These are phyloP conservation scores for Octopus bimaculoides DNA, from an alignment of 1,140 invertebrate genomes.

Conservation along the genomic window DNA sequence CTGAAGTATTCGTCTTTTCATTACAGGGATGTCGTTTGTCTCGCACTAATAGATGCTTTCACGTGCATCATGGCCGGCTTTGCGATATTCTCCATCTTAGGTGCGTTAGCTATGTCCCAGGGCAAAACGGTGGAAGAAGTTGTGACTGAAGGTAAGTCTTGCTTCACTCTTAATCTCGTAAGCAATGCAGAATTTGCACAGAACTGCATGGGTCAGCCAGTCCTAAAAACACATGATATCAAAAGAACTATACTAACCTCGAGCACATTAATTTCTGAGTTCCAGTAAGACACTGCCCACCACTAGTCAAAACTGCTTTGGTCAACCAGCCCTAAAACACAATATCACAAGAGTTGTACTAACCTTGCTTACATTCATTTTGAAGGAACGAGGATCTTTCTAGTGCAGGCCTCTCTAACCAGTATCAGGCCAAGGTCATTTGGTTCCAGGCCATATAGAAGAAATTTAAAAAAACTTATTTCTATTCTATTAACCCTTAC, in stretches of 20 bases:
- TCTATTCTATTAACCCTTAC: too few species aligned
- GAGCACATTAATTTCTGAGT: background rate
- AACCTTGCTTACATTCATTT: too few species aligned
- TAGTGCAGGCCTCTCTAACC: too few species aligned
- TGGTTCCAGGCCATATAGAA: too few species aligned
- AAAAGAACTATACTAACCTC: background rate
- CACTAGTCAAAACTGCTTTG: too few species aligned
- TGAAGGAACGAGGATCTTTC: too few species aligned
- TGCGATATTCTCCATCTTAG: conserved; percentile 54
- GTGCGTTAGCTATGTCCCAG: conserved; percentile 47
- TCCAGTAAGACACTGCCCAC: background rate
- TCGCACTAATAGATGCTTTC: conserved; percentile 46
- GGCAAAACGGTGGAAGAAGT: conserved; percentile 47
- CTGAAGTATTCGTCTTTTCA: background rate
- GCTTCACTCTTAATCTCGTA: background rate
- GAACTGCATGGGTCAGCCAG: background rate
- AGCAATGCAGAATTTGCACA: background rate
- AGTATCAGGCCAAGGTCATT: too few species aligned
- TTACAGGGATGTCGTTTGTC: conserved; percentile 45
- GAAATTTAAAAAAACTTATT: too few species aligned
- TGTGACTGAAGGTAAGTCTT: conserved; percentile 44
- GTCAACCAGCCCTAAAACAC: too few species aligned
- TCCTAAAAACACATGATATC: background rate
- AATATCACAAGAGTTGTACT: too few species aligned
- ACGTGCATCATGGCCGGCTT: conserved; percentile 53